These are phyloP conservation scores for Leptobrachium leishanense DNA, from an alignment of 2,113 vertebrate species.

Conservation along the genomic window DNA sequence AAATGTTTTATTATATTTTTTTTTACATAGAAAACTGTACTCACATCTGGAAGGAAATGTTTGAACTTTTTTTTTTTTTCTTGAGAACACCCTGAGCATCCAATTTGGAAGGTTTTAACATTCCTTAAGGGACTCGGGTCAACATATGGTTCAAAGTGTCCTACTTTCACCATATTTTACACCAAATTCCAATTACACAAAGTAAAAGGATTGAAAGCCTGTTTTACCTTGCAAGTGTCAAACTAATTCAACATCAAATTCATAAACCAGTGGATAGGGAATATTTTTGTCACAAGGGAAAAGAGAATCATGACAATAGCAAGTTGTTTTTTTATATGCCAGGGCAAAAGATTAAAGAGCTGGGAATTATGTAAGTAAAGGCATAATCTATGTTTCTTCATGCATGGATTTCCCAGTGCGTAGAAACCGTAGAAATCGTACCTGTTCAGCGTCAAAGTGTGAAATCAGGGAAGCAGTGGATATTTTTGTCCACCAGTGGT, in stretches of 20 bases:
- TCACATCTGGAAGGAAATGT: constrained; percentile 2
- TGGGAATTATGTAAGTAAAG: constrained; percentile 46
- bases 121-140: constrained; percentile 35
- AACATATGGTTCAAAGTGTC: constrained; percentile 34
- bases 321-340: constrained; percentile 46
- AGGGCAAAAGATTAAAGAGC: constrained; percentile 49
- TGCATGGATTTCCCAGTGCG: constrained; percentile 48
- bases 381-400: constrained; percentile 49
- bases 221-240: constrained; percentile 46
- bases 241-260: constrained; percentile 44
- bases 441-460: constrained; percentile 42
- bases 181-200: constrained; percentile 48
- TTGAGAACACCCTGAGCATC: constrained; percentile 12
- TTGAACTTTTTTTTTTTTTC: constrained; percentile 5
- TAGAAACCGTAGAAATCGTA: constrained; percentile 14
- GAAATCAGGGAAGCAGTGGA: constrained; percentile 28
- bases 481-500: constrained; percentile 27
- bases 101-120: constrained; percentile 39
- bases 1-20: background rate
- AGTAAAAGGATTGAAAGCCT: constrained; percentile 42
- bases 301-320: constrained; percentile 49
- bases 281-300: constrained; percentile 43
- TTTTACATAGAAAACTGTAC: background rate
- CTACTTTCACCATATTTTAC: constrained; percentile 46
- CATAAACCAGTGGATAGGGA: constrained; percentile 44